Evolutionary conservation across 2,888 invertebrate species (phyloP).

Genomic region (Orthonychiurus folsomi): DNA sequence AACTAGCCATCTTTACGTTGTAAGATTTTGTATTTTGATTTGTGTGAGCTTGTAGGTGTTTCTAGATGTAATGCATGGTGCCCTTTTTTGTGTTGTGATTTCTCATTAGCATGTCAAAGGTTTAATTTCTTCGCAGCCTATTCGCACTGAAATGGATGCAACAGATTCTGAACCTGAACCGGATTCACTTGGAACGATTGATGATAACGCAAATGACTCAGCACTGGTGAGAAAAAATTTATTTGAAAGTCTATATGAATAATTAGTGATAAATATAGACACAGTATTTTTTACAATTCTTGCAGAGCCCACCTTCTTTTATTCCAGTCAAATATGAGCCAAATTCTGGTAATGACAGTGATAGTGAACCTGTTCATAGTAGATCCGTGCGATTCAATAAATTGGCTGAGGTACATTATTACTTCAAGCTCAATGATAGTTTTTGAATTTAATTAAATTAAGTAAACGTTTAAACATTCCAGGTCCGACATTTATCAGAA

Average conservation of each 20-base stretch:
- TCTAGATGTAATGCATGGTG: neutral
- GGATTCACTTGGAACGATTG: conserved; percentile 25
- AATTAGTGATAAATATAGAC: no score
- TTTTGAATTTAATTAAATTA: conserved; percentile 2
- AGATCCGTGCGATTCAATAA: conserved; percentile 84
- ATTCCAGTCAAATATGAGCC: conserved; percentile 72
- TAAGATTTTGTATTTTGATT: conserved; percentile 44
- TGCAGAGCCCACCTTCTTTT: conserved; percentile 81
- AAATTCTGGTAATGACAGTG: conserved; percentile 67
- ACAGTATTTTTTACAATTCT: conserved; percentile 40
- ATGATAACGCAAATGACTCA: conserved; percentile 33
- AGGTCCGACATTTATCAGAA: conserved; percentile 79
- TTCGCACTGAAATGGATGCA: neutral
- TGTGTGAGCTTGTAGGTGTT: conserved; percentile 6
- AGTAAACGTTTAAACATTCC: conserved; percentile 1
- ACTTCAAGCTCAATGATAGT: conserved; percentile 44
- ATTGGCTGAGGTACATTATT: conserved; percentile 51
- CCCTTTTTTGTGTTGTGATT: no score
- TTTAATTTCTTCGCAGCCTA: neutral
- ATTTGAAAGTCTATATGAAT: neutral
- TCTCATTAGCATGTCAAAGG: neutral
- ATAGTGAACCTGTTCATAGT: conserved; percentile 69
- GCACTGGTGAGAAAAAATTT: conserved; percentile 22
- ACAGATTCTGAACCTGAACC: conserved; percentile 14
- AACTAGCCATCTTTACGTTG: conserved; percentile 55